Conservation (phyloP, 2,797 vertebrate genomes). For the Hemitrygon akajei region DNA sequence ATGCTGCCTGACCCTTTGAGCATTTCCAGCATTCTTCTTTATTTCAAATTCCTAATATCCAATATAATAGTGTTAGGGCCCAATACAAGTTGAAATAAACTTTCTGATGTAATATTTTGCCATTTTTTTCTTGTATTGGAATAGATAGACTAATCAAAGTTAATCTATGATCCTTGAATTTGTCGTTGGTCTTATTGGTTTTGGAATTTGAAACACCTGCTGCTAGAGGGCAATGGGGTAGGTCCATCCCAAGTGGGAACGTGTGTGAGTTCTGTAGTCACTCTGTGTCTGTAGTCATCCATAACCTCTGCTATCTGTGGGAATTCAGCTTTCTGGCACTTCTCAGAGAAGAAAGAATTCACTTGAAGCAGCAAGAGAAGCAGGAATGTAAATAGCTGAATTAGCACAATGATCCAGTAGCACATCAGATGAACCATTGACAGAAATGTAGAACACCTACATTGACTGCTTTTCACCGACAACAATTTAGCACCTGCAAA, state of each 20-base stretch:
- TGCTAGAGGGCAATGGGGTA: too few species aligned
- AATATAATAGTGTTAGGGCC: background rate
- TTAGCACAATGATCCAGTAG: background rate
- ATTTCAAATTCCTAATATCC: too few species aligned
- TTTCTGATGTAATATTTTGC: background rate
- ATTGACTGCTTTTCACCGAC: background rate
- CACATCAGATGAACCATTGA: background rate
- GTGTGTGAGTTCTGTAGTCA: background rate
- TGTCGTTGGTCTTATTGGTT: background rate
- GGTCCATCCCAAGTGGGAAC: background rate
- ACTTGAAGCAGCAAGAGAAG: background rate
- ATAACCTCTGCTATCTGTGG: background rate
- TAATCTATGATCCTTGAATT: too few species aligned
- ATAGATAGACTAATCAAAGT: too few species aligned
- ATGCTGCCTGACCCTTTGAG: too few species aligned
- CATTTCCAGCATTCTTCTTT: too few species aligned
- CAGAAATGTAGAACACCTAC: background rate
- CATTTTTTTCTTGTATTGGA: background rate
- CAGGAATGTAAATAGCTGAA: constrained; percentile 8
- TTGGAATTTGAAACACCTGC: background rate
- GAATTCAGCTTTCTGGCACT: background rate
- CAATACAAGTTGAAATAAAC: background rate
- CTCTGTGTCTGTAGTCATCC: background rate
- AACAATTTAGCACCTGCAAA: background rate
- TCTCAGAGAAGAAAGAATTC: background rate